Evolutionary conservation across 2,113 vertebrate species (phyloP).

Genomic region (Heptranchias perlo): DNA sequence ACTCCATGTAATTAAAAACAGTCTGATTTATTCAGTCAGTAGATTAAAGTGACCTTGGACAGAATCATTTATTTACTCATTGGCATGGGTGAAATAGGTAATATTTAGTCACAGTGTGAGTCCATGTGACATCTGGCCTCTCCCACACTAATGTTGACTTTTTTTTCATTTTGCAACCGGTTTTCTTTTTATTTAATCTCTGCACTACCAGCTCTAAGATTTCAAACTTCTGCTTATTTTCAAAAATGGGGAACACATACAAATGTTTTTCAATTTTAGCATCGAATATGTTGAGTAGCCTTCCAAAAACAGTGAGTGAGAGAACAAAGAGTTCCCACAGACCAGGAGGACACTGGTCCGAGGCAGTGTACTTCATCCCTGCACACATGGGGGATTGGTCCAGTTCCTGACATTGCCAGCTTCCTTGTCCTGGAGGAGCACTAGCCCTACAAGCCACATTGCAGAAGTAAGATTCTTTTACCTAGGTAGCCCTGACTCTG

Average conservation of each 20-base stretch:
- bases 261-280: background rate
- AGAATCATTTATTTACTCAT: too few relatives aligned
- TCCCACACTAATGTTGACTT: too few relatives aligned
- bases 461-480: background rate
- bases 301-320: background rate
- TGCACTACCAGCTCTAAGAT: background rate
- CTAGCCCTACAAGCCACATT: background rate
- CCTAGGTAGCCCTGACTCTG: too few relatives aligned
- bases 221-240: constrained; percentile 26
- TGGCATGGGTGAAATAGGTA: too few relatives aligned
- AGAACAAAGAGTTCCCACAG: background rate
- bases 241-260: background rate
- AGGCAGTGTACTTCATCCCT: background rate
- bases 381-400: background rate
- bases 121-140: too few relatives aligned
- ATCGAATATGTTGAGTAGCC: background rate
- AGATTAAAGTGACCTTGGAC: too few relatives aligned
- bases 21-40: too few relatives aligned
- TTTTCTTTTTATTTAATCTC: too few relatives aligned
- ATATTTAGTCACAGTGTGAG: too few relatives aligned
- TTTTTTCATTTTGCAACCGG: too few relatives aligned
- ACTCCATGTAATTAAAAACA: too few relatives aligned
- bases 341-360: background rate
- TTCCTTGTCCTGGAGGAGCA: background rate
- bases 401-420: background rate